phyloP scores from a whole-genome alignment of 1,140 invertebrate genomes.

The Calosoma granatense region DNA sequence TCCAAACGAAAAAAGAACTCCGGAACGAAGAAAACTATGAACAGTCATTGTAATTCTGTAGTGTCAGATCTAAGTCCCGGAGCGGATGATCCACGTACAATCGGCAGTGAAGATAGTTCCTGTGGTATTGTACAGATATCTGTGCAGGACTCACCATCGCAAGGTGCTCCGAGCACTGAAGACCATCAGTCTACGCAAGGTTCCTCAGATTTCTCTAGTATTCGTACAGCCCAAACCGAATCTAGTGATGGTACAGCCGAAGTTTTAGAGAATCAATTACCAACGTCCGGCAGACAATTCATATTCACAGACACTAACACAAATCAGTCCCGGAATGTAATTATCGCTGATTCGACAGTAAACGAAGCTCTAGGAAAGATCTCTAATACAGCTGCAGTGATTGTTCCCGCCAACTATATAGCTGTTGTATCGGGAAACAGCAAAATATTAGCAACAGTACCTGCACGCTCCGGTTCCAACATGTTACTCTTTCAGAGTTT shows the following conservation, averaged over 20 bases:
- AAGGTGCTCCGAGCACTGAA: constrained; percentile 10
- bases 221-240: constrained; percentile 23
- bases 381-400: constrained; percentile 43
- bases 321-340: constrained; percentile 40
- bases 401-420: constrained; percentile 59
- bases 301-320: constrained; percentile 25
- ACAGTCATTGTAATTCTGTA: constrained; percentile 37
- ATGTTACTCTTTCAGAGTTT: constrained; percentile 44
- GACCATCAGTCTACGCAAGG: constrained; percentile 4
- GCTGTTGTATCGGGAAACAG: constrained; percentile 58
- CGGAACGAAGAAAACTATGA: constrained; percentile 43
- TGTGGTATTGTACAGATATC: constrained; percentile 49
- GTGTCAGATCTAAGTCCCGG: constrained; percentile 44
- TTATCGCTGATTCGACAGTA: constrained; percentile 43
- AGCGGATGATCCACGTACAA: constrained; percentile 49
- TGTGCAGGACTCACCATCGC: constrained; percentile 33
- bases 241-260: constrained; percentile 22
- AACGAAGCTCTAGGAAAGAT: constrained; percentile 41
- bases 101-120: constrained; percentile 60
- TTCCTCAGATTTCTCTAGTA: background rate
- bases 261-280: constrained; percentile 12
- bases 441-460: constrained; percentile 51
- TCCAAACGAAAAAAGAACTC: constrained; percentile 64
- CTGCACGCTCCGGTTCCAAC: constrained; percentile 43
- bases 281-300: constrained; percentile 24